Conservation (phyloP, 2,888 invertebrate genomes). For the Isotomurus palustris region DNA sequence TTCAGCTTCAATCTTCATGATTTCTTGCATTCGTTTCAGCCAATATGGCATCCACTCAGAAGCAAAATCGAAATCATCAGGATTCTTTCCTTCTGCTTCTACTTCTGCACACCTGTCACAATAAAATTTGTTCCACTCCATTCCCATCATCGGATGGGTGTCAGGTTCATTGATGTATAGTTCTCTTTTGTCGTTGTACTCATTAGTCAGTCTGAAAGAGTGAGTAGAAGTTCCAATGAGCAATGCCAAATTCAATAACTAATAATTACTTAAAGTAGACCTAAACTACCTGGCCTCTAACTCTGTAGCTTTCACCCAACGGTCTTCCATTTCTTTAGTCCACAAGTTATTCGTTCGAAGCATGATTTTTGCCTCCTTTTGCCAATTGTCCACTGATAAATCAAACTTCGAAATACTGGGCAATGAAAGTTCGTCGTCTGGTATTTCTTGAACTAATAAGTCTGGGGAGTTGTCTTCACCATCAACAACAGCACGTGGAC, state of each 20-base stretch:
- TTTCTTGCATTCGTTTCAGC: slow-evolving; percentile 74
- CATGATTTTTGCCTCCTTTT: slow-evolving; percentile 16
- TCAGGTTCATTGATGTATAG: slow-evolving; percentile 80
- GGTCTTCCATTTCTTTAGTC: slow-evolving; percentile 21
- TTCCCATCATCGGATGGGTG: slow-evolving; percentile 79
- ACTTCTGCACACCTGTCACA: slow-evolving; percentile 75
- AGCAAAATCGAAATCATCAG: slow-evolving; percentile 75
- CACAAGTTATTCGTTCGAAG: slow-evolving; percentile 16
- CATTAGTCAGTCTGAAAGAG: slow-evolving; percentile 20
- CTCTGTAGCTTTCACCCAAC: slow-evolving; percentile 18
- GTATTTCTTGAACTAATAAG: slow-evolving; percentile 14
- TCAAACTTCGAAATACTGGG: slow-evolving; percentile 21
- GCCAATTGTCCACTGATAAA: slow-evolving; percentile 24
- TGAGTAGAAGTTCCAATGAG: not conserved
- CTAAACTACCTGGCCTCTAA: slow-evolving; percentile 19
- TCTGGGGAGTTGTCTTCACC: slow-evolving; percentile 13
- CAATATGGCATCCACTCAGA: slow-evolving; percentile 84
- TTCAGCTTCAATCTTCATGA: slow-evolving; percentile 66
- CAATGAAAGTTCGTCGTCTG: slow-evolving; percentile 21
- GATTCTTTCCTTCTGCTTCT: slow-evolving; percentile 64
- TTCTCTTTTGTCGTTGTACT: slow-evolving; percentile 49
- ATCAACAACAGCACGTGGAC: slow-evolving; percentile 21
- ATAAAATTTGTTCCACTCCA: slow-evolving; percentile 89
- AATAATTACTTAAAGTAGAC: not conserved
- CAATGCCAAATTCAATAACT: not conserved